Percentiles rank a stretch among this genome's conserved stretches.
Evolutionary conservation across 2,797 vertebrate species (phyloP).

Genomic region (Aphelocoma californica): DNA sequence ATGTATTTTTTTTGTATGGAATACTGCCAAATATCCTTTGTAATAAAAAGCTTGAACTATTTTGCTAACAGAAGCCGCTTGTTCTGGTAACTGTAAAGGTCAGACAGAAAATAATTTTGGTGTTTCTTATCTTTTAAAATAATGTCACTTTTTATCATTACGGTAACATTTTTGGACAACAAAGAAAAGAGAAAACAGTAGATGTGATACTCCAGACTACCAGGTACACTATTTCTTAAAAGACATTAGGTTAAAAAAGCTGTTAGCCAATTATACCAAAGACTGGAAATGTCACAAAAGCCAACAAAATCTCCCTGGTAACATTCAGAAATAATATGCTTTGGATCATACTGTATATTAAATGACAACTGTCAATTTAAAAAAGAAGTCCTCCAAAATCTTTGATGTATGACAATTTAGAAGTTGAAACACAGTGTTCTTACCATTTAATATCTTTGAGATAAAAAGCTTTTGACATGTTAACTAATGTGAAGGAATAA

Average conservation of each 20-base stretch:
- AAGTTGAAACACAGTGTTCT: slow-evolving; percentile 79
- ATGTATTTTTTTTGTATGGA: slow-evolving; percentile 41
- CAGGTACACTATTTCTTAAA: slow-evolving; percentile 57
- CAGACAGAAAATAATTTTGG: slow-evolving; percentile 76
- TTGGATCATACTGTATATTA: slow-evolving; percentile 77
- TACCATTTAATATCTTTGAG: slow-evolving; percentile 67
- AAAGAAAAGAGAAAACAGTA: slow-evolving; percentile 69
- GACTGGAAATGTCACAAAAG: slow-evolving; percentile 77
- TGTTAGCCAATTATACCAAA: slow-evolving; percentile 78
- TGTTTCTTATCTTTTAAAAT: slow-evolving; percentile 79
- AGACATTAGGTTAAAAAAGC: slow-evolving; percentile 68
- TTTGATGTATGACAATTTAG: slow-evolving; percentile 76
- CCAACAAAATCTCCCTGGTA: slow-evolving; percentile 76
- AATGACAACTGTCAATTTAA: slow-evolving; percentile 80
- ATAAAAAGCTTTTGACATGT: slow-evolving; percentile 61
- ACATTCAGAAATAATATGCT: slow-evolving; percentile 79
- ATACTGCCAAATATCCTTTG: slow-evolving; percentile 64
- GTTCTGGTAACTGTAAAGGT: slow-evolving; percentile 76
- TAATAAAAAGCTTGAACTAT: slow-evolving; percentile 72
- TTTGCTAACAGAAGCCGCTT: slow-evolving; percentile 71
- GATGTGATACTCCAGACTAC: slow-evolving; percentile 55
- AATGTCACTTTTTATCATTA: slow-evolving; percentile 76
- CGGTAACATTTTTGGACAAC: slow-evolving; percentile 71
- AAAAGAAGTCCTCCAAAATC: slow-evolving; percentile 73
- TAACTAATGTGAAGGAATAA: slow-evolving; percentile 62